These are phyloP conservation scores for Cygnus atratus DNA, from an alignment of 2,113 vertebrate genomes.

Conservation along the genomic window DNA sequence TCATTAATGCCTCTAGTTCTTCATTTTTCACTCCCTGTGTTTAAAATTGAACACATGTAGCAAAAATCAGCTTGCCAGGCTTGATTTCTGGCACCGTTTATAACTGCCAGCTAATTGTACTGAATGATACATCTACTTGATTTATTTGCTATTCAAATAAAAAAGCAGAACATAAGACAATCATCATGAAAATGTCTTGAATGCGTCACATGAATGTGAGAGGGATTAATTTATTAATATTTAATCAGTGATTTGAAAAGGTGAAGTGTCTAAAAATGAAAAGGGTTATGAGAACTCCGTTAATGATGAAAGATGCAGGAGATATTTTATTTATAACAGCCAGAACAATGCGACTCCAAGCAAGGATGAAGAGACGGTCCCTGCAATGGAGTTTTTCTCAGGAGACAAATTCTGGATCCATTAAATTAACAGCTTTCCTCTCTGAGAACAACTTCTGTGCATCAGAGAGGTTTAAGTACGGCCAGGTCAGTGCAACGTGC, in stretches of 20 bases:
- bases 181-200: slow-evolving; percentile 56
- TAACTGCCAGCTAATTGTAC: slow-evolving; percentile 44
- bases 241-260: slow-evolving; percentile 64
- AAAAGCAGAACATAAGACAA: slow-evolving; percentile 22
- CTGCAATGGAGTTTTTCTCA: background rate
- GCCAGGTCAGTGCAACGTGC: background rate
- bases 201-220: slow-evolving; percentile 29
- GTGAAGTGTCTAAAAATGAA: slow-evolving; percentile 64
- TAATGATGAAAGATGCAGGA: slow-evolving; percentile 42
- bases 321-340: slow-evolving; percentile 54
- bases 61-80: slow-evolving; percentile 22
- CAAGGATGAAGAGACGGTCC: background rate
- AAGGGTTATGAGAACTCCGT: background rate
- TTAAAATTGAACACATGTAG: slow-evolving; percentile 23
- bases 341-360: background rate
- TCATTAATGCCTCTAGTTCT: background rate
- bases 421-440: background rate
- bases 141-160: slow-evolving; percentile 59
- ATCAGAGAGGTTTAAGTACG: background rate
- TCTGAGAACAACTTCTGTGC: background rate
- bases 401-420: background rate
- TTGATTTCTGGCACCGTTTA: slow-evolving; percentile 40
- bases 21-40: background rate
- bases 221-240: slow-evolving; percentile 65
- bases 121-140: slow-evolving; percentile 31